phyloP scores from a whole-genome alignment of 1,140 invertebrate genomes.

The Marisa cornuarietis region DNA sequence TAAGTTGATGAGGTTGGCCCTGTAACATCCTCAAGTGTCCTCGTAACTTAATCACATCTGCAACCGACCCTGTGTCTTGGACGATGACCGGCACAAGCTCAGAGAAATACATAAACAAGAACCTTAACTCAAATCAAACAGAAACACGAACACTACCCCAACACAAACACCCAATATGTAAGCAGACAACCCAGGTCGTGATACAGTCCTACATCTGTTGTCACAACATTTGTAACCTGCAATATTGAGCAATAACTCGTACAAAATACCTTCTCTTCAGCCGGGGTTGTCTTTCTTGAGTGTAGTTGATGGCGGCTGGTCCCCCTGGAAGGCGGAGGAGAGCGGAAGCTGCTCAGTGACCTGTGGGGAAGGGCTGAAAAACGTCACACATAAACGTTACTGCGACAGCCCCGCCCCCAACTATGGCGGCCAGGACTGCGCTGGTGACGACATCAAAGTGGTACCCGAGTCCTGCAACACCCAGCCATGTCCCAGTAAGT shows the following conservation, averaged over 20 bases:
- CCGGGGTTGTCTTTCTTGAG: background rate
- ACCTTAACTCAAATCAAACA: too few relatives aligned
- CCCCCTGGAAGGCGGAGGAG: background rate
- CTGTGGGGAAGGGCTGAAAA: constrained; percentile 14
- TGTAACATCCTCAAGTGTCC: constrained; percentile 33
- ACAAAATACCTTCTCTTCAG: too few relatives aligned
- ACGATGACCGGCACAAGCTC: too few relatives aligned
- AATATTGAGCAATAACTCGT: too few relatives aligned
- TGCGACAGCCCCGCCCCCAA: constrained; percentile 34
- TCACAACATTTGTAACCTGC: too few relatives aligned
- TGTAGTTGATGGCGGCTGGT: constrained; percentile 22
- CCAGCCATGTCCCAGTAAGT: constrained; percentile 34
- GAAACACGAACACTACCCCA: too few relatives aligned
- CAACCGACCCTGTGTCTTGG: too few relatives aligned
- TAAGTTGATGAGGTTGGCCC: background rate
- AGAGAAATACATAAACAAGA: too few relatives aligned
- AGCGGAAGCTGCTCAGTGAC: constrained; percentile 5
- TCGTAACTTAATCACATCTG: background rate
- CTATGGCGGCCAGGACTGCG: constrained; percentile 30
- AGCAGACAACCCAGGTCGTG: too few relatives aligned
- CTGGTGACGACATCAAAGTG: constrained; percentile 12
- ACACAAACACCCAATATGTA: too few relatives aligned
- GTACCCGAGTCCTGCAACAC: constrained; percentile 21
- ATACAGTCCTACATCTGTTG: too few relatives aligned
- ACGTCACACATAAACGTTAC: constrained; percentile 11